Evolutionary conservation across 2,888 invertebrate genomes (phyloP).

Genomic region (Thyatira batis): DNA sequence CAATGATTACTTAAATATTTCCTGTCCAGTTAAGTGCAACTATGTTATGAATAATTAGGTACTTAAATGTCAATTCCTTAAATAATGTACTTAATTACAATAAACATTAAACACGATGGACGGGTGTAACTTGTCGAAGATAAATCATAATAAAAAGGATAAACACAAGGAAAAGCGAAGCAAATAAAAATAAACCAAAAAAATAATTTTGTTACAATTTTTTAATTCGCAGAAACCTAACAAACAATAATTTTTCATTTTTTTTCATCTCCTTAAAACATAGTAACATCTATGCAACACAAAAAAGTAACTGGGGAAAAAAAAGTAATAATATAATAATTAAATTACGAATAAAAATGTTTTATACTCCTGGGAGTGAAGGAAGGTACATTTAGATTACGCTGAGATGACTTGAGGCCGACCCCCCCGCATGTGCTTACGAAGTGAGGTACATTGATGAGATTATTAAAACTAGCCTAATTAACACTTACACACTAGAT

Average conservation of each 20-base stretch:
- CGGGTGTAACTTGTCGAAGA: conserved; percentile 80
- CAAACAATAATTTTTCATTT: conserved; percentile 80
- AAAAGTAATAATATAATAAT: conserved; percentile 72
- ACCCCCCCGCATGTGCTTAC: conserved; percentile 58
- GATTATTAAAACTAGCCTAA: conserved; percentile 76
- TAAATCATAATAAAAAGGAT: conserved; percentile 43
- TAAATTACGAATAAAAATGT: conserved; percentile 67
- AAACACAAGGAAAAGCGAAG: conserved; percentile 42
- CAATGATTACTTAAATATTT: conserved; percentile 65
- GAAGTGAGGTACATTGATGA: conserved; percentile 75
- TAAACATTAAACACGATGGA: conserved; percentile 80
- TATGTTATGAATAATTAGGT: conserved; percentile 66
- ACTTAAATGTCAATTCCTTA: conserved; percentile 76
- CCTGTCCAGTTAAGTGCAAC: conserved; percentile 71
- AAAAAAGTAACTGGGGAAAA: conserved; percentile 78
- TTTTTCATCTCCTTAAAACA: conserved; percentile 80
- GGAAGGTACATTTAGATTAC: conserved; percentile 80
- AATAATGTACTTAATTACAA: conserved; percentile 74
- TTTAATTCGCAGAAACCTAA: conserved; percentile 83
- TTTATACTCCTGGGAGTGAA: conserved; percentile 81
- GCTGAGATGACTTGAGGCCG: conserved; percentile 60
- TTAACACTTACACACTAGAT: conserved; percentile 68
- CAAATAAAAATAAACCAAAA: conserved; percentile 66
- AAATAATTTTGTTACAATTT: conserved; percentile 79
- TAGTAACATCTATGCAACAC: conserved; percentile 84